Evolutionary conservation across 2,797 vertebrate genomes (phyloP), one percentile per base, ranked within the genome.

Genomic region (Neosilurus mollespiculum): DNA sequence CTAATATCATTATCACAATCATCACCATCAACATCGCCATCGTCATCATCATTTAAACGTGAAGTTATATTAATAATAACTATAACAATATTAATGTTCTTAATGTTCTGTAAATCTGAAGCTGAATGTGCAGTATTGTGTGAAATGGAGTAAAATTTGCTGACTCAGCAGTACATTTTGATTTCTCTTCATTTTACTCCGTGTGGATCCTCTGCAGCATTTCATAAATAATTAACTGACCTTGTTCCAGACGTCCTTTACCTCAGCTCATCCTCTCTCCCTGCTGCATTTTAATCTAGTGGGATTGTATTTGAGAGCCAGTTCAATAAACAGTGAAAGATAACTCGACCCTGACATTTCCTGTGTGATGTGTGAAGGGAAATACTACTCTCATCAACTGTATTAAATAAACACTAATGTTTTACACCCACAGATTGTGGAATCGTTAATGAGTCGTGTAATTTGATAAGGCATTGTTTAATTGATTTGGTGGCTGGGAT

Each of bases 161-260:
- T 54, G 70, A 73, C 49, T 54, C 70, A 18, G n/a, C 49, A 4
- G 2, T n/a, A 51, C 0, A 0, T 12, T 15, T n/a, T 14, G 69
- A 14, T 71, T 70, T 10, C 37, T 2, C 37, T 10, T 15, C 24
- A 16, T 54, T 73, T 73, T 30, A 26, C 51, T 53, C 22, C 49
- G 11, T 12, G 37, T 18, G 51, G 14, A 11, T 58, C 15, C 53
- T 56, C 56, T 77, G 75, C 75, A n/a, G 75, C 56, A 77, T n/a
- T 54, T 77, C 75, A 59, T 77, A 24, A 61, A 77, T 77, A 77
- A n/a, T 61, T 9, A 61, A 77, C 11, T n/a, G 56, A 61, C 75
- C 58, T 43, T 77, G 56, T 77, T 61, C 20, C 75, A 61, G 20
- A 14, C 6, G 12, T 15, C 75, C 56, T 77, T 53, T 14, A n/a